phyloP scores from a whole-genome alignment of 2,888 invertebrate species.

The Phortica magna region DNA sequence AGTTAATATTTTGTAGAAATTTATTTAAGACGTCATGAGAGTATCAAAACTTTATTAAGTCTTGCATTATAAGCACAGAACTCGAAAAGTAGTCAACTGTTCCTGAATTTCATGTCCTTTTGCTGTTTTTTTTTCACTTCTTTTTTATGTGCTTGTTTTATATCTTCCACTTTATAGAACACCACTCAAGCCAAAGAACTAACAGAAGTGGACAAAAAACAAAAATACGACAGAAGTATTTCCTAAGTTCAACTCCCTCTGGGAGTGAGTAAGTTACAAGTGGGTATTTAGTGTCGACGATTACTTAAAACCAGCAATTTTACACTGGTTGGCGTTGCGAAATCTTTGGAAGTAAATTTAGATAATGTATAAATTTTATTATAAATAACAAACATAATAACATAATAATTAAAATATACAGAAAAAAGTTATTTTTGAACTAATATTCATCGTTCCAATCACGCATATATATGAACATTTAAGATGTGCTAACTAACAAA shows the following conservation, averaged over 20 bases:
- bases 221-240: neutral
- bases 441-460: no score
- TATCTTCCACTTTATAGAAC: constrained; percentile 50
- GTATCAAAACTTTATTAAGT: no score
- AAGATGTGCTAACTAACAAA: neutral
- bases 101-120: constrained; percentile 50
- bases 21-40: no score
- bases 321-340: neutral
- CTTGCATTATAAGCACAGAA: neutral
- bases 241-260: neutral
- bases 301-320: constrained; percentile 11
- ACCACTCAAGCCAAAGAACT: neutral
- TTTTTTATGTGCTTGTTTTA: constrained; percentile 49
- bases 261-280: constrained; percentile 3
- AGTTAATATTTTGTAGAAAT: no score
- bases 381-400: no score
- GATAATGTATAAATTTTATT: no score
- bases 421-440: no score
- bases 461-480: no score
- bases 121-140: constrained; percentile 50
- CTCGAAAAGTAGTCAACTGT: constrained; percentile 62
- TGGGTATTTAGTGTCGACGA: neutral
- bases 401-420: no score
- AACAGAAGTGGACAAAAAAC: constrained; percentile 1
- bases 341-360: no score